Percentiles rank a stretch among this genome's conserved stretches.
Evolutionary conservation across 2,797 vertebrate species (phyloP).

Genomic region (Vespertilio murinus): DNA sequence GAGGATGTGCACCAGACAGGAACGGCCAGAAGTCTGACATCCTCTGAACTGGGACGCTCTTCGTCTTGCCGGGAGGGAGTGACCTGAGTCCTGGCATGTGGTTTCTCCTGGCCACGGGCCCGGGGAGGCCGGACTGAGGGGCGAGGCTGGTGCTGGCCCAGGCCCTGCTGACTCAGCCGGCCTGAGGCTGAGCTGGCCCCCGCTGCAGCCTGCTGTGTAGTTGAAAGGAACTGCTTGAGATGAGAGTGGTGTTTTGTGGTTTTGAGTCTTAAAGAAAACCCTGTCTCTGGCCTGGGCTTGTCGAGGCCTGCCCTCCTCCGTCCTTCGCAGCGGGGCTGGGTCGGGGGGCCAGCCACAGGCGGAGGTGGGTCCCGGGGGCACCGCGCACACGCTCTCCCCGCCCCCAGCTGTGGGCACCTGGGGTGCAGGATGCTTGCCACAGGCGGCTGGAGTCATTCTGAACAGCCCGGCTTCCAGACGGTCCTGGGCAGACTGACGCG

Average conservation of each 20-base stretch:
- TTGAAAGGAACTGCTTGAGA: conserved; percentile 3
- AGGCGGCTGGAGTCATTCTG: not conserved
- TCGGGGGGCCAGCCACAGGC: not conserved
- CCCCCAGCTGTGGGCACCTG: too few relatives aligned
- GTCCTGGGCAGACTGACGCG: not conserved
- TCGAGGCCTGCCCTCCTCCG: rapidly evolving
- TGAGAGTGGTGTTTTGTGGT: conserved; percentile 46
- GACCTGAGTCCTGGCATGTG: not conserved
- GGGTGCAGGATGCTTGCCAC: too few relatives aligned
- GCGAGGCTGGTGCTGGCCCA: not conserved
- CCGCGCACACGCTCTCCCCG: rapidly evolving
- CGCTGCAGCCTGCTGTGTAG: not conserved
- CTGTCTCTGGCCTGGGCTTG: not conserved
- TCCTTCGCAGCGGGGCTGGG: not conserved
- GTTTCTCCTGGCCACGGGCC: not conserved
- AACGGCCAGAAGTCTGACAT: not conserved
- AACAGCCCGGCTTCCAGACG: not conserved
- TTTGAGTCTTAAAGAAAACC: conserved; percentile 43
- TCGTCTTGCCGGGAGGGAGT: not conserved
- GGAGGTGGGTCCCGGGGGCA: too few relatives aligned
- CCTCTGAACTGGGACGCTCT: rapidly evolving
- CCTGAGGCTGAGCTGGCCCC: not conserved
- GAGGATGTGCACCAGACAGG: rapidly evolving
- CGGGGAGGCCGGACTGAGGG: rapidly evolving
- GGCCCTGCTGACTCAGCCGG: rapidly evolving